Percentiles rank a stretch among this genome's conserved stretches.
phyloP scores from a whole-genome alignment of 2,888 invertebrate species.

The Sarcophaga carnaria region DNA sequence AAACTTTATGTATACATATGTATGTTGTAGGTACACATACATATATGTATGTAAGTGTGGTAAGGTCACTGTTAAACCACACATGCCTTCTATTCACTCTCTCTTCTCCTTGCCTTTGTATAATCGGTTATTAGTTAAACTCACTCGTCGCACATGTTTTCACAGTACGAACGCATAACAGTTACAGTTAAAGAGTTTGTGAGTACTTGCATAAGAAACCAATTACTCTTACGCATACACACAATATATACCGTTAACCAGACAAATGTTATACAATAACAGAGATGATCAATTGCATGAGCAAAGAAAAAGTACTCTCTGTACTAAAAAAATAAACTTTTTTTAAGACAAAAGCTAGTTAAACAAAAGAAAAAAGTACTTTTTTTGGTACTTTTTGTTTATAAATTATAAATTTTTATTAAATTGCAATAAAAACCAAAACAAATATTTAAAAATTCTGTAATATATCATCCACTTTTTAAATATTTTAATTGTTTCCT shows the following conservation, averaged over 20 bases:
- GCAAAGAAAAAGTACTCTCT: no score
- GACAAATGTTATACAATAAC: no score
- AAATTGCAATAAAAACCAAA: no score
- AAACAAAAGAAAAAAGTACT: no score
- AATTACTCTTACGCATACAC: background rate
- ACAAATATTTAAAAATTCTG: no score
- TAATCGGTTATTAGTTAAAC: slow-evolving; percentile 35
- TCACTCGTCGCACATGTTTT: slow-evolving; percentile 25
- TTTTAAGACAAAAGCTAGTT: no score
- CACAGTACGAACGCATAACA: background rate
- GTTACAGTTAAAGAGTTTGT: background rate
- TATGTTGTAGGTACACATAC: background rate
- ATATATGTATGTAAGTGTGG: background rate
- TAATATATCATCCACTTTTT: no score
- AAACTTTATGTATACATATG: background rate
- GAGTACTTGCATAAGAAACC: background rate
- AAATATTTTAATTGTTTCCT: no score
- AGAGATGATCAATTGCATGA: no score
- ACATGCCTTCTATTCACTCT: background rate
- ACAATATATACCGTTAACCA: background rate
- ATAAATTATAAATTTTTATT: no score
- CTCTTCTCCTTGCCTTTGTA: background rate
- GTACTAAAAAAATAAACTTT: no score
- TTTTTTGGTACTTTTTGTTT: no score
- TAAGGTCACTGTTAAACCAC: slow-evolving; percentile 60